Base-by-base conservation (phyloP, 1,140 invertebrate species). In the Gryon sp. region DNA sequence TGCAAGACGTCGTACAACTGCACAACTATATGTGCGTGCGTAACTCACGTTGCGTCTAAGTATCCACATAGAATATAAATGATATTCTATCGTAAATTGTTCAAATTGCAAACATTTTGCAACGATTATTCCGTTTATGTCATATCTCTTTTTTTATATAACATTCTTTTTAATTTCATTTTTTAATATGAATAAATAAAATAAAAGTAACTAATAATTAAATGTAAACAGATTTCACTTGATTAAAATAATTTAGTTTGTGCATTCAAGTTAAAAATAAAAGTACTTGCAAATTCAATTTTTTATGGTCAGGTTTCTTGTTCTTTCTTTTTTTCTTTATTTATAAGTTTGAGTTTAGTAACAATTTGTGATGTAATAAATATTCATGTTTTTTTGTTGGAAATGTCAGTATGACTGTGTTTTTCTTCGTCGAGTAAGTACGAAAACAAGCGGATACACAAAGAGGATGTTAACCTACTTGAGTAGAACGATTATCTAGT, bases 381-480 rank as follows among this genome's bases (percentile, higher is more conserved):
- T 7, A 28, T 38, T 48, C 20, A 48, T 46, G n/a, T 18, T 38
- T 50, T 43, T 38, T 74, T 28, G 7, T 40, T 20, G 14, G 9
- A n/a, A 15, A 40, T n/a, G n/a, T 34, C 22, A 24, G 12, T 20
- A 15, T 26, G 1, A 3, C 2, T n/a, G 11, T 45, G 26, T 26
- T 63, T 24, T 24, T 24, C 22, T n/a, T n/a, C n/a, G n/a, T n/a
- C 66, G 55, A 73, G 32, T 57, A 69, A 57, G 19, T 62, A 62
- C 40, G 41, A 77, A 18, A 30, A 63, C 40, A 73, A 22, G 48
- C 50, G 53, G 40, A 59, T 76, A 52, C 30, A 24, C 38, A 38
- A 69, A 28, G 48, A 77, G 50, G 72, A 78, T 72, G 50, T 70
- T 82, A 80, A 82, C 75, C 83, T 83, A 85, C 83, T 83, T 85